These are phyloP conservation scores for Xenopus petersii DNA, from an alignment of 2,797 vertebrate species.

Conservation along the genomic window DNA sequence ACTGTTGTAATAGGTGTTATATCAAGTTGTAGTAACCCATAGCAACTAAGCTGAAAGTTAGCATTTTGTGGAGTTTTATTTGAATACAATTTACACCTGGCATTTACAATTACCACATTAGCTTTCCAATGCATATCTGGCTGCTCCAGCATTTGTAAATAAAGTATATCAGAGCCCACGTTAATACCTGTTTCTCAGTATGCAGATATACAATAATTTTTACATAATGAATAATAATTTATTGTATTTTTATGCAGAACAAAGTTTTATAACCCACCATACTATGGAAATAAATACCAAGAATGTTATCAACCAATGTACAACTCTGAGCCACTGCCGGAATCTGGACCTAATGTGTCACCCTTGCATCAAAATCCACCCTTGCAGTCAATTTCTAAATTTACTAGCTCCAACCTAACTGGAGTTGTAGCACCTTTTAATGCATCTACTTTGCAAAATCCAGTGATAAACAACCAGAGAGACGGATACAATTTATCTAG, in stretches of 20 bases:
- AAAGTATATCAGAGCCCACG: too few relatives aligned
- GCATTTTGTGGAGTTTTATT: too few relatives aligned
- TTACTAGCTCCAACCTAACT: slow-evolving; percentile 56
- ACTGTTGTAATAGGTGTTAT: too few relatives aligned
- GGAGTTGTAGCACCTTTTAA: slow-evolving; percentile 61
- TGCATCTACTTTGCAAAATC: slow-evolving; percentile 60
- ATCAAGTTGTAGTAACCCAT: too few relatives aligned
- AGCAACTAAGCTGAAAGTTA: too few relatives aligned
- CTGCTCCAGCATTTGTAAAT: neutral
- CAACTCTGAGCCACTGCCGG: slow-evolving; percentile 70
- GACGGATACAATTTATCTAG: slow-evolving; percentile 72
- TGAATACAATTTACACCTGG: too few relatives aligned
- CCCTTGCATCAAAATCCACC: slow-evolving; percentile 76
- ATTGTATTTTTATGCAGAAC: slow-evolving; percentile 64
- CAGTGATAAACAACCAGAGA: slow-evolving; percentile 64
- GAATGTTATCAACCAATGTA: slow-evolving; percentile 73
- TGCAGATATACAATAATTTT: neutral
- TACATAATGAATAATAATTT: neutral
- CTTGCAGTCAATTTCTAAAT: slow-evolving; percentile 69
- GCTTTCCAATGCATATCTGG: too few relatives aligned
- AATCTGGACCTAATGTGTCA: slow-evolving; percentile 63
- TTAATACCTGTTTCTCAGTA: too few relatives aligned
- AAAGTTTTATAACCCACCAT: slow-evolving; percentile 76
- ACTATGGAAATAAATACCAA: slow-evolving; percentile 75
- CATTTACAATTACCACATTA: too few relatives aligned